Percentiles rank a stretch among this genome's conserved stretches.
phyloP scores from a whole-genome alignment of 2,113 vertebrate genomes.

The Sceloporus tristichus region DNA sequence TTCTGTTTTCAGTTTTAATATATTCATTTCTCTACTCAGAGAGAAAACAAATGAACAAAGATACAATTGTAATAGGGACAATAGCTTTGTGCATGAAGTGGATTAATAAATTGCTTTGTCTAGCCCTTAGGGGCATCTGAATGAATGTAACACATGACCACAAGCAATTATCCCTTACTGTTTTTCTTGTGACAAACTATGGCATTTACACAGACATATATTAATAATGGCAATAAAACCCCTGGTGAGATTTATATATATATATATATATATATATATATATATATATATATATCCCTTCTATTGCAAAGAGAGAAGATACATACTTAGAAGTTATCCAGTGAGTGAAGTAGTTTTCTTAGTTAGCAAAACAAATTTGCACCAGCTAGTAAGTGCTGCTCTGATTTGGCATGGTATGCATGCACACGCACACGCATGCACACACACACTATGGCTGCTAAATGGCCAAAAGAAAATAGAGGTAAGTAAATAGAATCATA shows the following conservation, averaged over 20 bases:
- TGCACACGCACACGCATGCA: no score
- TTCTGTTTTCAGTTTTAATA: background rate
- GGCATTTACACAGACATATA: constrained; percentile 1
- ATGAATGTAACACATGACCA: constrained; percentile 8
- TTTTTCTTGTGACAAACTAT: constrained; percentile 19
- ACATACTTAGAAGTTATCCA: background rate
- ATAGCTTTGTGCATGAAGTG: background rate
- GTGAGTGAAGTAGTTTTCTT: background rate
- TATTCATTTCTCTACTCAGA: background rate
- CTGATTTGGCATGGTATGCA: background rate
- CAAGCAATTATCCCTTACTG: constrained; percentile 14
- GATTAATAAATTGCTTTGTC: background rate
- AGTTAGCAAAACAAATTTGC: background rate
- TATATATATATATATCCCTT: no score
- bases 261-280: no score
- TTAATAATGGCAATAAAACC: background rate
- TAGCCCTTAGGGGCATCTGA: constrained; percentile 1
- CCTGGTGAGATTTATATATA: no score
- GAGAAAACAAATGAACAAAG: constrained; percentile 27
- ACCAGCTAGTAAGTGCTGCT: background rate
- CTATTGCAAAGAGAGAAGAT: background rate
- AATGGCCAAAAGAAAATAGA: no score
- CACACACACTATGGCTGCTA: no score
- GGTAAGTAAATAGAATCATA: no score
- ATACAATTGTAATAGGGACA: background rate